Conservation (phyloP, 2,888 invertebrate species). For the Fragum whitleyi region DNA sequence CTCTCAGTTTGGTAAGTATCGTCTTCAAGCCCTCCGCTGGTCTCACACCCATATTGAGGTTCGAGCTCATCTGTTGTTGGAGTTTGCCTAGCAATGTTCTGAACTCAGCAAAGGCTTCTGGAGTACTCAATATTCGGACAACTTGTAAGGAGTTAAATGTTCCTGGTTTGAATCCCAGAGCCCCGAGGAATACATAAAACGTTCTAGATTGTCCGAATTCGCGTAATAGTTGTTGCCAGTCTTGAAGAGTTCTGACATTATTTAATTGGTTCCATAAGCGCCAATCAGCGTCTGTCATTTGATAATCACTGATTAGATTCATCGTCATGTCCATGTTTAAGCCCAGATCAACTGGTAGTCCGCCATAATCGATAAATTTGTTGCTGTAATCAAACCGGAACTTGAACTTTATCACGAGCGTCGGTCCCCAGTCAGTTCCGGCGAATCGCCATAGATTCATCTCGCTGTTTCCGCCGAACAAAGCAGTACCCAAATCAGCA, state of each 20-base stretch:
- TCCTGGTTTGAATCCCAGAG: slow-evolving; percentile 68
- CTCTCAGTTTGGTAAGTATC: slow-evolving; percentile 56
- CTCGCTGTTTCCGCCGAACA: slow-evolving; percentile 70
- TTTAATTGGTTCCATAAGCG: slow-evolving; percentile 55
- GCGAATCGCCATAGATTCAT: slow-evolving; percentile 73
- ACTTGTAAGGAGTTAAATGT: slow-evolving; percentile 67
- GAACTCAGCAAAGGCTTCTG: slow-evolving; percentile 62
- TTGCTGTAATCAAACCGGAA: slow-evolving; percentile 58
- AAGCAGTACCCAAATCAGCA: slow-evolving; percentile 72
- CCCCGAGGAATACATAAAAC: slow-evolving; percentile 67
- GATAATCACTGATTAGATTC: slow-evolving; percentile 56
- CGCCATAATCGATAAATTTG: slow-evolving; percentile 61
- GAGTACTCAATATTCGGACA: slow-evolving; percentile 66
- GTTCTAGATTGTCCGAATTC: slow-evolving; percentile 67
- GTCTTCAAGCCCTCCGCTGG: slow-evolving; percentile 45
- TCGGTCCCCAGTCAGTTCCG: slow-evolving; percentile 65
- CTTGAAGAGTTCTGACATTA: slow-evolving; percentile 42
- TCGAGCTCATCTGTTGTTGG: slow-evolving; percentile 31
- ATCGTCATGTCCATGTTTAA: slow-evolving; percentile 49
- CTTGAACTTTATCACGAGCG: slow-evolving; percentile 64
- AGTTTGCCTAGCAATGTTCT: slow-evolving; percentile 55
- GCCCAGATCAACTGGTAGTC: slow-evolving; percentile 62
- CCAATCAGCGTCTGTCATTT: slow-evolving; percentile 63
- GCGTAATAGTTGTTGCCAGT: slow-evolving; percentile 59
- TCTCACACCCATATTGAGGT: slow-evolving; percentile 32